A percentile compares a stretch with the other conserved stretches of the same genome.
Conservation (phyloP, 1,140 invertebrate genomes). For the Aphaenogaster ashmeadi region DNA sequence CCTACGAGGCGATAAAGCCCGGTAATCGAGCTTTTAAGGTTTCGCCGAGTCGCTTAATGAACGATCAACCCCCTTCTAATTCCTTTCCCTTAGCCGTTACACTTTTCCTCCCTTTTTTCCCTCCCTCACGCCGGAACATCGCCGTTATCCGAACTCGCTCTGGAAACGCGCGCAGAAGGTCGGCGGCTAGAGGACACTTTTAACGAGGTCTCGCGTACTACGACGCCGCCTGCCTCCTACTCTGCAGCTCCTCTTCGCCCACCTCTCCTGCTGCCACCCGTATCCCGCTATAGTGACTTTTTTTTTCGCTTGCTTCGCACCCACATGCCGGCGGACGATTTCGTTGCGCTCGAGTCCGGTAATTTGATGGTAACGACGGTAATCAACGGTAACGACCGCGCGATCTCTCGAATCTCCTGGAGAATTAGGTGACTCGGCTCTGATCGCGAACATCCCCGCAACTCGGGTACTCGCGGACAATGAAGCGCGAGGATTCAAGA, state of each 20-base stretch:
- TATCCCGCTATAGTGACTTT: conserved; percentile 28
- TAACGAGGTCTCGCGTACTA: conserved; percentile 63
- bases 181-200: conserved; percentile 67
- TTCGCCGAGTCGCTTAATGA: conserved; percentile 44
- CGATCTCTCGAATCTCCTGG: conserved; percentile 28
- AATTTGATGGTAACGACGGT: conserved; percentile 72
- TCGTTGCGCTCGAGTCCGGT: conserved; percentile 61
- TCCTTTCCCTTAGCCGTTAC: not conserved
- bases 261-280: not conserved
- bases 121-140: not conserved
- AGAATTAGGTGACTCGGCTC: conserved; percentile 62
- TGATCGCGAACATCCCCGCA: conserved; percentile 13
- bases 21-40: conserved; percentile 68
- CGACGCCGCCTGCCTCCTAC: conserved; percentile 30
- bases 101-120: conserved; percentile 23
- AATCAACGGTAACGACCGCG: conserved; percentile 70
- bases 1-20: conserved; percentile 56
- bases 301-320: conserved; percentile 37
- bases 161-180: conserved; percentile 45
- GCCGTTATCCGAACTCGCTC: conserved; percentile 24
- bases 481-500: not conserved
- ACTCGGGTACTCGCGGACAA: not conserved
- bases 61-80: conserved; percentile 49
- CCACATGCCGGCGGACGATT: conserved; percentile 40
- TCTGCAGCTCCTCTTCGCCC: not conserved